Base-by-base conservation (phyloP, 2,113 vertebrate genomes). In the Seriola quinqueradiata region DNA sequence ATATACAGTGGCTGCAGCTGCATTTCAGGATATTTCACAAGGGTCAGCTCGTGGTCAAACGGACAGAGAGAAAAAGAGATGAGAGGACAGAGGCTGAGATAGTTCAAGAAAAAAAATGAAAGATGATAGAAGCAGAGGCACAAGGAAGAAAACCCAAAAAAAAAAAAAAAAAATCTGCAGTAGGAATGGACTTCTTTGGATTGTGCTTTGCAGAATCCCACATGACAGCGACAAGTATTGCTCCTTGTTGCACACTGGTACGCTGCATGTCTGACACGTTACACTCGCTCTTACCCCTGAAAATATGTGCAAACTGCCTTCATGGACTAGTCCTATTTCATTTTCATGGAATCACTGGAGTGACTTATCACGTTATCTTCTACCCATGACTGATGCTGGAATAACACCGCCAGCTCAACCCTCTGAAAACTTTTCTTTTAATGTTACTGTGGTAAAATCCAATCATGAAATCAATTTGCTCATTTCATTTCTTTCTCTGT, bases 391-490 rank as follows among this genome's bases (percentile, higher is more conserved):
- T 64, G 34, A 61, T 79, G 58, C 55, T 58, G 59, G 25, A 81
- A 63, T 61, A 10, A 77, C 28, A 19, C 21, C 0, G 17, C 52
- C 6, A n/a, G 19, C 52, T 46, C 77, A 79, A 38, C 50, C 44
- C 63, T 74, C 78, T 75, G 40, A 74, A 79, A 72, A 79, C 11
- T 50, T 81, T 84, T 55, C 25, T 46, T 79, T 83, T 76, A 44
- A 81, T 75, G 42, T 81, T 64, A 36, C 73, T 78, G 69, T 13
- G 55, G 57, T 77, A 40, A 81, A 85, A 76, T 61, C 25, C 54
- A 54, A 70, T 90, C 81, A 23, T 55, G 28, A 86, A 82, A 87
- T 84, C 75, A 84, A 71, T 82, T 82, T 65, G 19, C 55, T 58
- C 65, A 64, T 44, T 0, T 71, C 61, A 65, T 75, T 67, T 86